phyloP scores from a whole-genome alignment of 2,888 invertebrate genomes.

The Xestia sexstrigata region DNA sequence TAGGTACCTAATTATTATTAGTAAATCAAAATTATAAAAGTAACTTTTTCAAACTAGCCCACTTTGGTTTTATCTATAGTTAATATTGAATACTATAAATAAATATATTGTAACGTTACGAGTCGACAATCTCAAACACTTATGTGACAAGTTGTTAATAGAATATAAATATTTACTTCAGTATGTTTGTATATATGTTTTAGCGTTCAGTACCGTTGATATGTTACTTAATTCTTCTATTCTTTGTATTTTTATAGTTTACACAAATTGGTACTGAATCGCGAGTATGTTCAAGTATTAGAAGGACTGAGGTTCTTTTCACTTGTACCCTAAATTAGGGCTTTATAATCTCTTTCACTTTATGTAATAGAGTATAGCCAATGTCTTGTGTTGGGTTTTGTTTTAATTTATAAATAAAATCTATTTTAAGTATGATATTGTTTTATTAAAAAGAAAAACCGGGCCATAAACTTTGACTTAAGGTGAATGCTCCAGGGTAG shows the following conservation, averaged over 20 bases:
- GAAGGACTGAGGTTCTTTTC: slow-evolving; percentile 89
- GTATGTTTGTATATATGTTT: slow-evolving; percentile 72
- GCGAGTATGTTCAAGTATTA: slow-evolving; percentile 85
- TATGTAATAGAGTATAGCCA: slow-evolving; percentile 85
- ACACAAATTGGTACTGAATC: slow-evolving; percentile 70
- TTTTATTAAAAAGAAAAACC: slow-evolving; percentile 36
- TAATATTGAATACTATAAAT: slow-evolving; percentile 33
- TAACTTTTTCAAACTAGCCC: slow-evolving; percentile 56
- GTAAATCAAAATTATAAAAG: slow-evolving; percentile 28
- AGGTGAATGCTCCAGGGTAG: too few relatives aligned
- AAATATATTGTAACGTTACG: slow-evolving; percentile 46
- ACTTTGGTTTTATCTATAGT: slow-evolving; percentile 22
- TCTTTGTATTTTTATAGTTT: slow-evolving; percentile 66
- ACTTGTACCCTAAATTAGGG: slow-evolving; percentile 91
- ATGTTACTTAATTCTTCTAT: slow-evolving; percentile 63
- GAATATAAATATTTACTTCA: slow-evolving; percentile 52
- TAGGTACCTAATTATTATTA: slow-evolving; percentile 1
- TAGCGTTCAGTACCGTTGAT: slow-evolving; percentile 63
- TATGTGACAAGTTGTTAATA: slow-evolving; percentile 63
- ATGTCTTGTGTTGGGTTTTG: slow-evolving; percentile 89
- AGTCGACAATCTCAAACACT: slow-evolving; percentile 59
- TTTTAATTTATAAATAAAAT: slow-evolving; percentile 90
- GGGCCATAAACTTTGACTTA: not conserved
- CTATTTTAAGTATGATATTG: slow-evolving; percentile 81
- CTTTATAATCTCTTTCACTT: slow-evolving; percentile 87